A percentile compares a stretch with the other conserved stretches of the same genome.
phyloP scores from a whole-genome alignment of 2,113 vertebrate species.

The Sturnus vulgaris region DNA sequence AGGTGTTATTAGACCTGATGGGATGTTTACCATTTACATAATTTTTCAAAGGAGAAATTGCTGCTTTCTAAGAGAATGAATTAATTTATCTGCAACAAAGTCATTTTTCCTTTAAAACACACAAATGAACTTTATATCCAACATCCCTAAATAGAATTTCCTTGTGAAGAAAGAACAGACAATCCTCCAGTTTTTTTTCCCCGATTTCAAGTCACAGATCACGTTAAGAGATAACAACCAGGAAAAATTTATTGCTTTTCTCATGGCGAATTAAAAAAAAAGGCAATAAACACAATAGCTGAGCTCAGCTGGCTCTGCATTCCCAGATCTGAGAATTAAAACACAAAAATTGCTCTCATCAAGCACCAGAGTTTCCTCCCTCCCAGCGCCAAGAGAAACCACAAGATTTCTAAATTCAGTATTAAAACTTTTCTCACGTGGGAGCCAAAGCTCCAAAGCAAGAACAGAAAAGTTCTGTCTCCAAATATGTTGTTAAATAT shows the following conservation, averaged over 20 bases:
- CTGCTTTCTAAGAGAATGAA: not conserved
- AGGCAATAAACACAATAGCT: not conserved
- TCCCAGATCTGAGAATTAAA: not conserved
- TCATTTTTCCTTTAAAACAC: not conserved
- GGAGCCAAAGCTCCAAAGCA: not conserved
- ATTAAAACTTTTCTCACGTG: not conserved
- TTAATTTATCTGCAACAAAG: not conserved
- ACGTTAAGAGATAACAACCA: not conserved
- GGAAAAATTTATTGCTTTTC: not conserved
- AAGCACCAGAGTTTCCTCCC: not conserved
- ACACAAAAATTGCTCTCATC: not conserved
- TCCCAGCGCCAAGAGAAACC: constrained; percentile 7
- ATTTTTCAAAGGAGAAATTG: not conserved
- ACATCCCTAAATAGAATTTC: not conserved
- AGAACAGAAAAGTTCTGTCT: constrained; percentile 26
- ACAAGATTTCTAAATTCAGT: constrained; percentile 25
- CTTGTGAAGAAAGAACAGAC: not conserved
- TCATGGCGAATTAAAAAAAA: not conserved
- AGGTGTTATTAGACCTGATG: not conserved
- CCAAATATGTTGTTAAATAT: constrained; percentile 22
- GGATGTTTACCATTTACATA: accelerated
- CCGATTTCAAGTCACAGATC: not conserved
- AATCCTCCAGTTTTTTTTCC: not conserved
- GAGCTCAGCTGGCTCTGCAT: not conserved
- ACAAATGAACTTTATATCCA: not conserved